These are phyloP conservation scores for Ormyrus nitidulus DNA, from an alignment of 2,888 invertebrate genomes.

Conservation along the genomic window DNA sequence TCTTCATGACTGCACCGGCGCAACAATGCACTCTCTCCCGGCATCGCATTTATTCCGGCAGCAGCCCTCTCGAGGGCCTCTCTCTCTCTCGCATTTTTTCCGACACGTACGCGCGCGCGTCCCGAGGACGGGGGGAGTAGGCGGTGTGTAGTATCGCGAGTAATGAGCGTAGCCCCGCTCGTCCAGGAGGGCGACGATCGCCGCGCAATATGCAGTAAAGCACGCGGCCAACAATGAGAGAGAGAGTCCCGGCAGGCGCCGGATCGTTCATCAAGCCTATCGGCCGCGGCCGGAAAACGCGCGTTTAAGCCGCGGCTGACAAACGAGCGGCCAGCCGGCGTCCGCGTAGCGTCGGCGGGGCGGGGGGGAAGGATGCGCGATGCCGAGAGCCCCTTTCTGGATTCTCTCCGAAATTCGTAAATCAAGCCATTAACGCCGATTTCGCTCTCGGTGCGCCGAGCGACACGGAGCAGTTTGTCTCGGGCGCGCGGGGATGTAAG, in stretches of 20 bases:
- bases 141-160: background rate
- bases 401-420: constrained; percentile 6
- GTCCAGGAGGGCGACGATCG: constrained; percentile 12
- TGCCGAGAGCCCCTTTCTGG: no score
- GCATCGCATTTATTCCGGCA: no score
- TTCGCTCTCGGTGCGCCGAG: background rate
- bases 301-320: constrained; percentile 70
- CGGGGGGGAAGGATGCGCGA: no score
- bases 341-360: background rate
- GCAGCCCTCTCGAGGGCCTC: no score
- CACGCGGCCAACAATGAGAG: constrained; percentile 66
- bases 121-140: no score
- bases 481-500: constrained; percentile 24
- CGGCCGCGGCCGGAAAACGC: constrained; percentile 58
- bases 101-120: no score
- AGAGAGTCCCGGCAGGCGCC: constrained; percentile 42
- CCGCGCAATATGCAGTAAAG: constrained; percentile 63
- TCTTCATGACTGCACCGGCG: no score
- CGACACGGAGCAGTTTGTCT: no score
- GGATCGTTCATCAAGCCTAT: constrained; percentile 72
- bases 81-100: no score
- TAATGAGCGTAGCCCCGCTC: constrained; percentile 32
- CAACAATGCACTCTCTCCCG: no score
- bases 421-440: constrained; percentile 41
- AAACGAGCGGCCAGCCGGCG: constrained; percentile 65